Evolutionary conservation across 2,113 vertebrate species (phyloP), one percentile per base, ranked within the genome.

Genomic region (Ptilorrhoa leucosticta): DNA sequence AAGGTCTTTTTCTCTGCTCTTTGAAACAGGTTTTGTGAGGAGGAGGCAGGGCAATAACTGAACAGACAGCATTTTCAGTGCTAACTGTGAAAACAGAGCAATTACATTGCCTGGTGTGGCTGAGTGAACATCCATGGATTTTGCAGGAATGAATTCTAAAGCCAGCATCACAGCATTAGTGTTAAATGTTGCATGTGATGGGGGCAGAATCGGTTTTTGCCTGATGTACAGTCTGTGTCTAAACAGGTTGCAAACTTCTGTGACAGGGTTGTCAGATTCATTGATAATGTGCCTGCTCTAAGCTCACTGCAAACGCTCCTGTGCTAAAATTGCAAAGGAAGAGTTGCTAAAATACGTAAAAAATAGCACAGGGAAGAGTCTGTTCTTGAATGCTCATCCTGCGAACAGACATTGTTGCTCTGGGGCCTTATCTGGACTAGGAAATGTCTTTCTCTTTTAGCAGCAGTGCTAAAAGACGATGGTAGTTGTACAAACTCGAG

Each of bases 151-250:
- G 93, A 80, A 63, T 89, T 87, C 54, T 45, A 76, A 87, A 92
- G 89, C 81, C 47, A 48, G 50, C 48, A 37, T 83, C 4, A 2
- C 78, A 68, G 87, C 47, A 87, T 51, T 94, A 45, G 15, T 91
- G 84, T 95, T 90, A 91, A 95, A 83, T 86, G 71, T 94, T 93
- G 76, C 89, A 57, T 94, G 83, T 93, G 83, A 82, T 84, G 77
- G 79, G 65, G 65, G 18, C 56, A 79, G 85, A 82, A 84, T 79
- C 5, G 2, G 30, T 63, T 91, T 87, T 87, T 87, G 70, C 54
- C 71, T 81, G 76, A 65, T 68, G 66, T 92, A 94, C 51, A 47
- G 73, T 51, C 76, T 84, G 42, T 80, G 17, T 77, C 85, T 80
- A 39, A 80, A 75, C 78, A 88, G 61, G n/a, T 68, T 86, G 53